Evolutionary conservation across 2,888 invertebrate genomes (phyloP).

Genomic region (Mesodorylaimus sp.): DNA sequence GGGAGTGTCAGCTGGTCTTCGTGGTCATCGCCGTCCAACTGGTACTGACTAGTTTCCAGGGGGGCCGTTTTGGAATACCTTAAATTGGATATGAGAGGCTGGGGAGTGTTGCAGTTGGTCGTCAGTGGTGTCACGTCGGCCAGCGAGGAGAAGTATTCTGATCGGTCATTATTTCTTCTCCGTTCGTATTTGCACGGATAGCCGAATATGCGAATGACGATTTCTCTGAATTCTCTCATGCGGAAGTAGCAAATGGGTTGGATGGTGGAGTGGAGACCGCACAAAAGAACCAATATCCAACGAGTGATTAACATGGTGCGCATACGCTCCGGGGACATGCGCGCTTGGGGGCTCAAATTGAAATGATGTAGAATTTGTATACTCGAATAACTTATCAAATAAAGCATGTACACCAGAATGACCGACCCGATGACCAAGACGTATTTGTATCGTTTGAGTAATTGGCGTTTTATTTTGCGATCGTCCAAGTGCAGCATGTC

Average conservation of each 20-base stretch:
- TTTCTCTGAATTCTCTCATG: slow-evolving; percentile 3
- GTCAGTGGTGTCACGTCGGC: not conserved
- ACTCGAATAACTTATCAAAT: slow-evolving; percentile 15
- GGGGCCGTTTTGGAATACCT: not conserved
- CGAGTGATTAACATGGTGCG: not conserved
- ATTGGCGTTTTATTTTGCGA: not conserved
- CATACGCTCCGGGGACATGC: not conserved
- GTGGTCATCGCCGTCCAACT: too few relatives aligned
- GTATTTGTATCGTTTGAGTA: slow-evolving; percentile 17
- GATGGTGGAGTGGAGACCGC: slow-evolving; percentile 7
- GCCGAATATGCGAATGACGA: not conserved
- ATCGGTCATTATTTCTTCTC: too few relatives aligned
- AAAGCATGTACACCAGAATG: slow-evolving; percentile 18
- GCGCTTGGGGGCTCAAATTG: not conserved
- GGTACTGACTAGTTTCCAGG: too few relatives aligned
- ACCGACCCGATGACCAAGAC: slow-evolving; percentile 21
- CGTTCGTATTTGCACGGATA: not conserved
- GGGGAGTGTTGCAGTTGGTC: not conserved
- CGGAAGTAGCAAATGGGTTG: slow-evolving; percentile 10
- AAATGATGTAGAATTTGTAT: not conserved
- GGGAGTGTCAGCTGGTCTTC: too few relatives aligned
- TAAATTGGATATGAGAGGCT: not conserved
- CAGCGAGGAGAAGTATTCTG: not conserved
- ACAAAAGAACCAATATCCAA: not conserved
- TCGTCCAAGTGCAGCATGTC: not conserved